Conservation (phyloP, 1,140 invertebrate genomes). For the Bombyx mandarina region DNA sequence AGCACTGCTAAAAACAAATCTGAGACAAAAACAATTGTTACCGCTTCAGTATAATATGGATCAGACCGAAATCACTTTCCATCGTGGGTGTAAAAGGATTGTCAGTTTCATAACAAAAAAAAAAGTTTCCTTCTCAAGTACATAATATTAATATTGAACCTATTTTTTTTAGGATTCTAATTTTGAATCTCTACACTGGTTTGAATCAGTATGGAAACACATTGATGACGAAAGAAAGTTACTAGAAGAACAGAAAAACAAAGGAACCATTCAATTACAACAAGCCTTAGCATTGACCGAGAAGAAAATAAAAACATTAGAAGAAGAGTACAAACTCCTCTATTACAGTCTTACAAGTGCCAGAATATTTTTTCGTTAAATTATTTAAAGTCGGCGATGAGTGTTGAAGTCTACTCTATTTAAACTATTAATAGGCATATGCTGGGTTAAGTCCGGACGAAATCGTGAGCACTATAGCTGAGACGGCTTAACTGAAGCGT, state of each 20-base stretch:
- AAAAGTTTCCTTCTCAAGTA: neutral
- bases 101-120: too few species aligned
- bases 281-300: slow-evolving; percentile 95
- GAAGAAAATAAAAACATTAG: slow-evolving; percentile 85
- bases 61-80: too few species aligned
- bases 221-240: slow-evolving; percentile 74
- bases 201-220: slow-evolving; percentile 89
- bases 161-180: slow-evolving; percentile 71
- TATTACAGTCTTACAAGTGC: slow-evolving; percentile 95
- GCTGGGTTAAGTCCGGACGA: too few species aligned
- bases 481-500: too few species aligned
- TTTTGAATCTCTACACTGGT: slow-evolving; percentile 97
- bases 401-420: too few species aligned
- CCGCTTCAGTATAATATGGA: too few species aligned
- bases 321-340: slow-evolving; percentile 91
- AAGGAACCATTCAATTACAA: slow-evolving; percentile 77
- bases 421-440: too few species aligned
- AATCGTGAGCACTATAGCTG: too few species aligned
- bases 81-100: too few species aligned
- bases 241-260: slow-evolving; percentile 69
- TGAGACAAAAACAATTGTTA: too few species aligned
- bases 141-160: neutral
- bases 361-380: slow-evolving; percentile 89
- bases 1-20: too few species aligned
- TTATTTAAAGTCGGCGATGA: neutral